These are phyloP conservation scores for Hippolais icterina DNA, from an alignment of 2,113 vertebrate genomes.

Conservation along the genomic window DNA sequence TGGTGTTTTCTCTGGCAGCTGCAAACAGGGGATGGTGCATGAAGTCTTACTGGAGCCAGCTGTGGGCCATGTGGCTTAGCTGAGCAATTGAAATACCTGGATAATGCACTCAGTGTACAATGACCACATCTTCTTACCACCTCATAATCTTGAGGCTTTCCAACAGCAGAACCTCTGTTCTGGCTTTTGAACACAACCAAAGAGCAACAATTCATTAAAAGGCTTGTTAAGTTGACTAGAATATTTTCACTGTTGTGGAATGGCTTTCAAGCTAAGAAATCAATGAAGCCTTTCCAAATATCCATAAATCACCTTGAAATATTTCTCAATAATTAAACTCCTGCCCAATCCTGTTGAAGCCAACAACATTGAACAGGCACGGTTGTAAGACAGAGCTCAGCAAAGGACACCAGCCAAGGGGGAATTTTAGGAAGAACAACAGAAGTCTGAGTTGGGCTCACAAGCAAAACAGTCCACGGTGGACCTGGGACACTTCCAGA, in stretches of 20 bases:
- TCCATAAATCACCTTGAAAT: not conserved
- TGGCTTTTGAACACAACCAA: not conserved
- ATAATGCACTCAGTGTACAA: not conserved
- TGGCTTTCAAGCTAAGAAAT: not conserved
- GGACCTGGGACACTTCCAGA: not conserved
- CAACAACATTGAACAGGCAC: not conserved
- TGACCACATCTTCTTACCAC: slow-evolving; percentile 3
- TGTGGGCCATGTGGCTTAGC: not conserved
- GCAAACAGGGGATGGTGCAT: not conserved
- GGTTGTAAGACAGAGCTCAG: not conserved
- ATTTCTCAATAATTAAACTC: not conserved
- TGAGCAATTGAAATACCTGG: slow-evolving; percentile 18
- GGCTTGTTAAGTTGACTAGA: not conserved
- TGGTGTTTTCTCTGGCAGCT: slow-evolving; percentile 36
- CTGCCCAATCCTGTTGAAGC: not conserved
- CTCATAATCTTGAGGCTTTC: not conserved
- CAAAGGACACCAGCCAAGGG: not conserved
- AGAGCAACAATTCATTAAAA: slow-evolving; percentile 21
- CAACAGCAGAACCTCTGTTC: slow-evolving; percentile 23
- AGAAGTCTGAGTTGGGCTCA: not conserved
- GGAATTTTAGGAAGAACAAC: not conserved
- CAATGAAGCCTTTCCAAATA: not conserved
- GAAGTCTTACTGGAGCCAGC: not conserved
- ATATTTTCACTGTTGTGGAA: not conserved
- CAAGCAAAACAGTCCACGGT: not conserved